Base-by-base conservation (phyloP, 2,888 invertebrate genomes). In the Pyrgus malvae region DNA sequence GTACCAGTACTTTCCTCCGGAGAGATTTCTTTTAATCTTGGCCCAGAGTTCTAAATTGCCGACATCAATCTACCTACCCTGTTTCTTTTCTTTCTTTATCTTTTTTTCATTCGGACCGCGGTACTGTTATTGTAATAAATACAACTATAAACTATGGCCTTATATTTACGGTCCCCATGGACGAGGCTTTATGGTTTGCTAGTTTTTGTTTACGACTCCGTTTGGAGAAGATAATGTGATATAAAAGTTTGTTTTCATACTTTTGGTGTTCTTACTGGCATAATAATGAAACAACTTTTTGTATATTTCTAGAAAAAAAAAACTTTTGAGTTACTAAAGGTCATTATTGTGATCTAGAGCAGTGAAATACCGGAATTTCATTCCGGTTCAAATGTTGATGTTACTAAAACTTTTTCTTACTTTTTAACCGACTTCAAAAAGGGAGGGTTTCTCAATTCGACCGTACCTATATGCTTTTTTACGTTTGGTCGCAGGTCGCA, bases 21-120 rank as follows among this genome's bases (percentile, higher is more conserved):
- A 73, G 76, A 79, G 80, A 74, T 72, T 77, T 72, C 76, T 69
- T 80, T 82, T 83, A 84, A 84, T 83, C 83, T 75, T 63, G 60
- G 63, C 67, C 56, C 55, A 58, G 69, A 69, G 72, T 53, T 70
- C 63, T 80, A 82, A 83, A 84, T 83, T 70, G 74, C 73, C 60
- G 66, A 69, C 83, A 84, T 84, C 80, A 80, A 83, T 84, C 80
- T 68, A 54, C 51, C 44, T 45, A 45, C 38, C 51, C 70, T 77
- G 78, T 78, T 77, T 78, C 76, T 65, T 66, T 63, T 64, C 56
- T 66, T 53, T 58, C 49, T 55, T 69, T 11, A 9, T 44, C 12
- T 14, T 41, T 37, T 50, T 46, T 40, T 19, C 48, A 31, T 40
- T 45, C 21, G 38, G 53, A 45, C 45, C 16, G 45, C 17, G 53